Evolutionary conservation across 2,797 vertebrate genomes (phyloP), one percentile per base, ranked within the genome.

Genomic region (Erpetoichthys calabaricus): DNA sequence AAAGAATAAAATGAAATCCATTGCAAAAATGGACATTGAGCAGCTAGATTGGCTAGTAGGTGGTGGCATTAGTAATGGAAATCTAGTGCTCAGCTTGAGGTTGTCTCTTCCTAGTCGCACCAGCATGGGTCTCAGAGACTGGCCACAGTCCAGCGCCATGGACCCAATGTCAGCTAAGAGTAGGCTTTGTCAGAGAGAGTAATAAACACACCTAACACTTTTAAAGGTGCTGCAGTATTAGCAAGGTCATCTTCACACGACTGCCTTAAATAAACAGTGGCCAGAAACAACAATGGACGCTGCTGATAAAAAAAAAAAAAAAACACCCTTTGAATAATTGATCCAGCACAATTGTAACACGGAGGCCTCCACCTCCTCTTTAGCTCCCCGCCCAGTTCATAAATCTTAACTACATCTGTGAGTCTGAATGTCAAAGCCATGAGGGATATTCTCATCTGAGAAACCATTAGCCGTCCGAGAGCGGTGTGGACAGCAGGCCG

Each of bases 401-500:
- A 54, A 54, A 54, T 54, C 41, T 42, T 54, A 54, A 54, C 53
- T 54, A 54, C 10, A 42, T 54, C 41, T 42, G 9, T 4, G 53
- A 6, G 9, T 47, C 8, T 53, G 52, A 53, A 53, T 53, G 52
- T 53, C 52, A 53, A 41, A 25, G 52, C 25, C 53, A 54, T 54
- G 53, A 42, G 9, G 44, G 53, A 54, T 42, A 54, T 7, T 54
- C 41, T 42, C 41, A 8, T 42, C 44, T 54, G 41, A 7, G 53
- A 41, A 6, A 7, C 41, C 53, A 54, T 54, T 54, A 54, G n/a
- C 53, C 44, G 5, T 7, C 53, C 6, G 7, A 25, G 53, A 7
- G n/a, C 41, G 9, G 44, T 54, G 44, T 8, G 41, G 53, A 42
- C 9, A 54, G 44, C 4, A 7, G 53, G 10, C 41, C 53, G 41